Percentiles rank a stretch among this genome's conserved stretches.
These are phyloP conservation scores for Aplocera efformata DNA, from an alignment of 2,888 invertebrate genomes.

Conservation along the genomic window DNA sequence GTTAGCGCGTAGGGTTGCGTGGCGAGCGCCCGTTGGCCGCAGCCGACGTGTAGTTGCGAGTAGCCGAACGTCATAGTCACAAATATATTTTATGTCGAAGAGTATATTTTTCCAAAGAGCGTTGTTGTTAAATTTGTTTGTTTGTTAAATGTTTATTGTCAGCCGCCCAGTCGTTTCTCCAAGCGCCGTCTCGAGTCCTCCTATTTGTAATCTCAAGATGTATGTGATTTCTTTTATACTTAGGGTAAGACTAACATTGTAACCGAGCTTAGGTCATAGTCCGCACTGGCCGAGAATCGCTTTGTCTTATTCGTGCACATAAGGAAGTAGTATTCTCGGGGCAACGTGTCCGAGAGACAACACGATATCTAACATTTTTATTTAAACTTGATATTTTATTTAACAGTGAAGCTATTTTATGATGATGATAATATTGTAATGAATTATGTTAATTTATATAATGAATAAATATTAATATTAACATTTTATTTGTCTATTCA, in stretches of 20 bases:
- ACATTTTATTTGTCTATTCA: conserved; percentile 45
- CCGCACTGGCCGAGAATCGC: conserved; percentile 53
- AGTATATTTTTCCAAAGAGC: conserved; percentile 66
- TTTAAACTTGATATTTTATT: conserved; percentile 52
- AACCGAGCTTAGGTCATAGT: conserved; percentile 44
- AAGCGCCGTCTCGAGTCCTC: conserved; percentile 70
- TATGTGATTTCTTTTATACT: conserved; percentile 71
- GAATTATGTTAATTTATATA: conserved; percentile 66
- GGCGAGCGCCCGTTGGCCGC: conserved; percentile 6
- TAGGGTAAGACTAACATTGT: conserved; percentile 68
- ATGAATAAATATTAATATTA: conserved; percentile 64
- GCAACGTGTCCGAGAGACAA: conserved; percentile 30
- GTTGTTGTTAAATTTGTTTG: conserved; percentile 52
- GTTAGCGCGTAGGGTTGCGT: background rate
- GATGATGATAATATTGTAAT: conserved; percentile 52
- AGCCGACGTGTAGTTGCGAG: conserved; percentile 34
- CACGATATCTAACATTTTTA: conserved; percentile 33
- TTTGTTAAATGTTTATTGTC: conserved; percentile 49
- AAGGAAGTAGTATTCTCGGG: conserved; percentile 65
- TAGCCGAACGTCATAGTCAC: conserved; percentile 64
- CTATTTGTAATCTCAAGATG: conserved; percentile 75
- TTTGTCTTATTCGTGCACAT: conserved; percentile 66
- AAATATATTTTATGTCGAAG: conserved; percentile 49
- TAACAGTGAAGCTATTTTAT: conserved; percentile 59
- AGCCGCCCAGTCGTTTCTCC: conserved; percentile 69